phyloP scores from a whole-genome alignment of 2,113 vertebrate genomes.

The Athene noctua region DNA sequence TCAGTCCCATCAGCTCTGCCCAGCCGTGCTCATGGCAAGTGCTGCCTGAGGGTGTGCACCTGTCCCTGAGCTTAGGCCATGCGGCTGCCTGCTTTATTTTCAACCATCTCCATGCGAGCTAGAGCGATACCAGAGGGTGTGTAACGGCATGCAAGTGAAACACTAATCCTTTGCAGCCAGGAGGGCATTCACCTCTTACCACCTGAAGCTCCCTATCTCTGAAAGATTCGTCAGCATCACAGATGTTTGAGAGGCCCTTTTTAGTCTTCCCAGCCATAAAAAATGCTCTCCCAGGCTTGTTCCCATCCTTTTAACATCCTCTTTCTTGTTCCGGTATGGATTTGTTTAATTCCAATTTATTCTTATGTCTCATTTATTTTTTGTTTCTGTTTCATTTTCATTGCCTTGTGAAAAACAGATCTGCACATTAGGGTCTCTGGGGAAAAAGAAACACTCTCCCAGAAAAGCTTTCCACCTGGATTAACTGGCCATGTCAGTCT shows the following conservation, averaged over 20 bases:
- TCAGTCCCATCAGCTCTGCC: not conserved
- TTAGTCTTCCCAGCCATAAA: not conserved
- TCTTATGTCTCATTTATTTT: not conserved
- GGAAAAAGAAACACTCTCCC: not conserved
- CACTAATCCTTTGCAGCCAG: not conserved
- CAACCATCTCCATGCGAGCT: not conserved
- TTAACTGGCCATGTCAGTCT: not conserved
- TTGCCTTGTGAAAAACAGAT: not conserved
- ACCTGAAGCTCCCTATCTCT: not conserved
- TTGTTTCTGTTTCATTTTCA: not conserved
- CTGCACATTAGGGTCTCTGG: not conserved
- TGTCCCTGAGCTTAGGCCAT: not conserved
- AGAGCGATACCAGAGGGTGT: not conserved
- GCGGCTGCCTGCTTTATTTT: not conserved
- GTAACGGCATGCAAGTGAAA: accelerated
- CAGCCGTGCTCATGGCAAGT: not conserved
- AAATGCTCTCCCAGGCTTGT: not conserved
- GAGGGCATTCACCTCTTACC: not conserved
- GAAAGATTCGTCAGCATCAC: not conserved
- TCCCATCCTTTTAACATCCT: not conserved
- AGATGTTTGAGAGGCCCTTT: not conserved
- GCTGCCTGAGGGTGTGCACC: not conserved
- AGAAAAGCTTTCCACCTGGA: not conserved
- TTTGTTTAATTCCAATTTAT: not conserved
- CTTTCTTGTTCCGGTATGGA: not conserved